These are phyloP conservation scores for Atta texana DNA, from an alignment of 1,140 invertebrate species.

Conservation along the genomic window DNA sequence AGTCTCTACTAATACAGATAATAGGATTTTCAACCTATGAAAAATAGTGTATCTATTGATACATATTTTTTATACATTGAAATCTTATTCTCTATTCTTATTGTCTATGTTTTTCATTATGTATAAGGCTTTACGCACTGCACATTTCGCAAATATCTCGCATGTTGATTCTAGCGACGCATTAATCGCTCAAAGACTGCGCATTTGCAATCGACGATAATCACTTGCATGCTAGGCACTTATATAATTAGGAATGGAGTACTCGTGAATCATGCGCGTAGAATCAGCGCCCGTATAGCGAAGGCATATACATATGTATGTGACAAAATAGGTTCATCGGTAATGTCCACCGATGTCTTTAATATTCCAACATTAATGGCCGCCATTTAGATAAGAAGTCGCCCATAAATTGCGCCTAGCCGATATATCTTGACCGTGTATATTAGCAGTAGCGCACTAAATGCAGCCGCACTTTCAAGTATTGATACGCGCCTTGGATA, in stretches of 20 bases:
- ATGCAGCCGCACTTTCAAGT: neutral
- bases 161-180: neutral
- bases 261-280: neutral
- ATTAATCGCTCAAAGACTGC: neutral
- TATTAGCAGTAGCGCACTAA: slow-evolving; percentile 9
- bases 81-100: too few species aligned
- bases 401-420: neutral
- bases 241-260: slow-evolving; percentile 26
- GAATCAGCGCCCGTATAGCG: neutral
- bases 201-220: neutral
- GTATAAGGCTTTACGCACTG: too few species aligned
- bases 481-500: slow-evolving; percentile 14
- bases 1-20: too few species aligned
- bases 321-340: slow-evolving; percentile 6
- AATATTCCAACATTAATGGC: slow-evolving; percentile 1
- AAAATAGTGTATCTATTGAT: too few species aligned
- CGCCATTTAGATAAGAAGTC: neutral
- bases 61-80: too few species aligned
- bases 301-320: neutral
- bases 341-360: slow-evolving; percentile 16
- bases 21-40: too few species aligned
- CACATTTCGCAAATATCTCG: neutral
- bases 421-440: neutral
- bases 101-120: too few species aligned
- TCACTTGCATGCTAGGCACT: slow-evolving; percentile 24